Percentiles rank a stretch among this genome's conserved stretches.
phyloP scores from a whole-genome alignment of 2,888 invertebrate genomes.

The Leptarthrus brevirostris region DNA sequence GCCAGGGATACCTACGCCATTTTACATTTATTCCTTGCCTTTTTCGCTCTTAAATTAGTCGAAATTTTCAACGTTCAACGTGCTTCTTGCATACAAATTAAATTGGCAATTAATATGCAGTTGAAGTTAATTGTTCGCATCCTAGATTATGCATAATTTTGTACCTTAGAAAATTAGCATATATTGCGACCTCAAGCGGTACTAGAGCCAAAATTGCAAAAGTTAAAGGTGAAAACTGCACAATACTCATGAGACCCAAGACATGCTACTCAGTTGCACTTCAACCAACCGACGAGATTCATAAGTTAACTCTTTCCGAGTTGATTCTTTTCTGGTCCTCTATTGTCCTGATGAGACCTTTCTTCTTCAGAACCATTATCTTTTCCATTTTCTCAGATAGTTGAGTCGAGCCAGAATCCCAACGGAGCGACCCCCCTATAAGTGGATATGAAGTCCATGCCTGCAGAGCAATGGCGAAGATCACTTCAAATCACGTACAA shows the following conservation, averaged over 20 bases:
- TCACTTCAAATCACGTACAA: slow-evolving; percentile 47
- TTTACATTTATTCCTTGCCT: no score
- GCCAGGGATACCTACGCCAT: no score
- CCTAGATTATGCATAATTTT: background rate
- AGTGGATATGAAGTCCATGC: slow-evolving; percentile 25
- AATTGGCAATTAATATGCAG: background rate
- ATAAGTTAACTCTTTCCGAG: background rate
- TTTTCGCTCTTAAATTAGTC: no score
- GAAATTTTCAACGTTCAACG: background rate
- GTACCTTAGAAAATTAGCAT: slow-evolving; percentile 10
- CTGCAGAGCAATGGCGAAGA: slow-evolving; percentile 6
- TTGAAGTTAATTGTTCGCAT: background rate
- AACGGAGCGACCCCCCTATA: background rate
- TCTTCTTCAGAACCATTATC: slow-evolving; percentile 14
- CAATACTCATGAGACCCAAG: no score
- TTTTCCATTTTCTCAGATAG: slow-evolving; percentile 25
- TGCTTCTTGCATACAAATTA: slow-evolving; percentile 9
- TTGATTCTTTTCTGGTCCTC: background rate
- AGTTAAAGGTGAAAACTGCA: background rate
- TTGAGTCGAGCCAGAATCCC: background rate
- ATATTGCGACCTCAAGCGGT: background rate
- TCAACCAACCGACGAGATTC: background rate
- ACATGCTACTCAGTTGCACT: background rate
- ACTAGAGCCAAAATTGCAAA: background rate
- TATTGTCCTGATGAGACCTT: slow-evolving; percentile 28